Evolutionary conservation across 1,140 invertebrate genomes (phyloP), one percentile per base, ranked within the genome.

Genomic region (Achroia grisella): DNA sequence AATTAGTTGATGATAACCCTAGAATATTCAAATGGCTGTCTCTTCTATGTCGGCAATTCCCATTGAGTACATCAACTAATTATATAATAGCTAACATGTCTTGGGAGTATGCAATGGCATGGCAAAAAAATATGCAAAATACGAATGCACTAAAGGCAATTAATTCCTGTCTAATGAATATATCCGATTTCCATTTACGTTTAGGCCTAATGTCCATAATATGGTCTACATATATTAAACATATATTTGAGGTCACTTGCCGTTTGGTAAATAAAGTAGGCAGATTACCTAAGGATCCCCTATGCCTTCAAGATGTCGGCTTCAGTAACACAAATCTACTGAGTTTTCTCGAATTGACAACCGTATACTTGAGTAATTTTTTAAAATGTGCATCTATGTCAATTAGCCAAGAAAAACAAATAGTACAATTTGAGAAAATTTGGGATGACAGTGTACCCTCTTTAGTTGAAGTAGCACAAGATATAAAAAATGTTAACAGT

Each of bases 221-320:
- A 50, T 98, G 96, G 96, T 93, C 92, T 37, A 93, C 94, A 42
- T 94, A 95, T 65, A 76, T 97, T 13, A 91, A 91, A 61, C 91
- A 92, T 65, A 86, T 89, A 14, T 91, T 96, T 66, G 92, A 95
- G 84, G 83, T 89, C 0, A 85, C 89, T 12, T 91, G 91, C 12
- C 91, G 93, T 61, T 82, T 98, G 1, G 92, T 97, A 31, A 95
- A 97, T 58, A 97, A 97, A 86, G 90, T 94, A 8, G 95, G 95
- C 8, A 95, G 94, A 83, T 78, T 95, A 41, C 95, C 94, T 0
- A 96, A 95, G 80, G 95, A 96, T 64, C 89, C 92, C 54, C 86
- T 96, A 30, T 94, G 92, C 54, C 75, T 88, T 29, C 93, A 93
- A 73, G 91, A 93, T 54, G 84, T 94, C 41, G 92, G 92, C 15